Conservation (phyloP, 2,888 invertebrate genomes). For the Iphiclides podalirius region DNA sequence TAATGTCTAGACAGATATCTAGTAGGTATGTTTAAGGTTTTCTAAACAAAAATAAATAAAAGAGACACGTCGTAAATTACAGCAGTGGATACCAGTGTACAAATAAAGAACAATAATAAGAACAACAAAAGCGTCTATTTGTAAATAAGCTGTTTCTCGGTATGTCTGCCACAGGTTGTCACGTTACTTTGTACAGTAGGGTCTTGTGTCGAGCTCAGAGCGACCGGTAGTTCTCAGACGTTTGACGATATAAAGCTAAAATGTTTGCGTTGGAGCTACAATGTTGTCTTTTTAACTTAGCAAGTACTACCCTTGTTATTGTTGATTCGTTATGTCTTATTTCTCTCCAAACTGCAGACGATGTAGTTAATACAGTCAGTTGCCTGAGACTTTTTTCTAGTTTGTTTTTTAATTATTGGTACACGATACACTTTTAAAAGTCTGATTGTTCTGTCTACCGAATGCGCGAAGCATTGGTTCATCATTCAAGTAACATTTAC, state of each 20-base stretch:
- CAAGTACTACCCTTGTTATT: constrained; percentile 12
- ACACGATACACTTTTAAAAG: no score
- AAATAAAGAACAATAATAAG: no score
- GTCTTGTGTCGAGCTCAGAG: constrained; percentile 11
- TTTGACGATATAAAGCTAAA: constrained; percentile 18
- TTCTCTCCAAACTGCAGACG: constrained; percentile 3
- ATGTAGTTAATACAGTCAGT: background rate
- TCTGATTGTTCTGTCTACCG: no score
- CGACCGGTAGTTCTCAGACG: constrained; percentile 12
- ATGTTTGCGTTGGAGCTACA: constrained; percentile 17
- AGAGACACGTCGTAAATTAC: no score
- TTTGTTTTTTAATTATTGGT: no score
- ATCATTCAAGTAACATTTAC: no score
- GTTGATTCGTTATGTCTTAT: constrained; percentile 17
- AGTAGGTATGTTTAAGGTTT: no score
- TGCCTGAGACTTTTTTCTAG: no score
- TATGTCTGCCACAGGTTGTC: constrained; percentile 34
- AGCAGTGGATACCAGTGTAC: no score
- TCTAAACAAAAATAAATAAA: no score
- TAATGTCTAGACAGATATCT: no score
- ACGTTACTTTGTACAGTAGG: constrained; percentile 31
- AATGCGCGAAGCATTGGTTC: no score
- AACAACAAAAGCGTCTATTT: constrained; percentile 11
- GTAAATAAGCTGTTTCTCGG: constrained; percentile 15
- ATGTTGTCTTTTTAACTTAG: constrained; percentile 21